Evolutionary conservation across 2,113 vertebrate genomes (phyloP).

Genomic region (Bubo scandiacus): DNA sequence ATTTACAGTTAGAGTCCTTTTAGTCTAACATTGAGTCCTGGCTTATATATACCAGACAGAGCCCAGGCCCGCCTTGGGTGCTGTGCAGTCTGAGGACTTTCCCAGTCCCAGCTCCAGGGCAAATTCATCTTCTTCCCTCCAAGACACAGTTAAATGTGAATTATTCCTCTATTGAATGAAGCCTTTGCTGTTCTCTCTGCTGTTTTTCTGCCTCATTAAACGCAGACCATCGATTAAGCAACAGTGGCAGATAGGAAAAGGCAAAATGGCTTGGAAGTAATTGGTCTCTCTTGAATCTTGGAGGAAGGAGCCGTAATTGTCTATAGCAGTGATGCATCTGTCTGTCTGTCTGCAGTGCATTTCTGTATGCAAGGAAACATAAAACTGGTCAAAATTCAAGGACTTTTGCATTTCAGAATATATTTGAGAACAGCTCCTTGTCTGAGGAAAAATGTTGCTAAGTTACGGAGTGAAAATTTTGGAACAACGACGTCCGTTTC

Average conservation of each 20-base stretch:
- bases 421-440: neutral
- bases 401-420: neutral
- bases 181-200: neutral
- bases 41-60: neutral
- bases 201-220: slow-evolving; percentile 18
- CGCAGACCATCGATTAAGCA: neutral
- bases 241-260: neutral
- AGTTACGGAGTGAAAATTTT: neutral
- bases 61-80: neutral
- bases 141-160: neutral
- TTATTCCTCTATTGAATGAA: neutral
- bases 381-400: neutral
- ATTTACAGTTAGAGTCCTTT: neutral
- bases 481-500: neutral
- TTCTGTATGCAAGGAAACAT: neutral
- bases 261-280: slow-evolving; percentile 22
- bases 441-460: neutral
- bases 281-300: neutral
- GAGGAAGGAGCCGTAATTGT: neutral
- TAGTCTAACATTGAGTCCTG: neutral
- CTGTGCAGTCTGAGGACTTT: neutral
- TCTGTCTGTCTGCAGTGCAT: neutral
- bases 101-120: neutral
- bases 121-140: neutral
- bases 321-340: neutral